These are phyloP conservation scores for Nesogale talazaci DNA, from an alignment of 2,113 vertebrate species.

Conservation along the genomic window DNA sequence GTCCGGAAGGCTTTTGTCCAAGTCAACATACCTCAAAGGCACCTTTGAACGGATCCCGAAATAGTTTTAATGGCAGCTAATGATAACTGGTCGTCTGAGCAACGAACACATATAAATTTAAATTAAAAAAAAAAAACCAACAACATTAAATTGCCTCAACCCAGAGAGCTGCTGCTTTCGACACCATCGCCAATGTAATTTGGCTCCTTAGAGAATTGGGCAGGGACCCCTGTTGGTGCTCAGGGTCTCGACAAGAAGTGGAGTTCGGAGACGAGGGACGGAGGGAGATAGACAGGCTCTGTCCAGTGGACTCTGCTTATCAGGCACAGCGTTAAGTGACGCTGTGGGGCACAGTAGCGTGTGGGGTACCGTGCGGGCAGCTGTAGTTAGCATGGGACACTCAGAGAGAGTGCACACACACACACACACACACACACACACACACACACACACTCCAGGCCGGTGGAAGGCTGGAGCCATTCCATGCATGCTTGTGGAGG, in stretches of 20 bases:
- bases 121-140: no score
- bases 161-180: not conserved
- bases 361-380: not conserved
- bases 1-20: not conserved
- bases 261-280: not conserved
- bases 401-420: not conserved
- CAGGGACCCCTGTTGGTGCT: not conserved
- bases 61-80: slow-evolving; percentile 69
- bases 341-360: not conserved
- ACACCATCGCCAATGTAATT: not conserved
- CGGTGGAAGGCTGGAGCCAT: slow-evolving; percentile 2
- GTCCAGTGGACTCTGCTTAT: no score
- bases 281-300: not conserved
- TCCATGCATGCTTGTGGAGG: slow-evolving; percentile 52
- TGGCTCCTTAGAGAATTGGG: not conserved
- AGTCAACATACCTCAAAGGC: slow-evolving; percentile 65
- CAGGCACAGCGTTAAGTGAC: not conserved
- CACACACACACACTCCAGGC: no score
- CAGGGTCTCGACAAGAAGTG: not conserved
- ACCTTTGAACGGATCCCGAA: slow-evolving; percentile 66
- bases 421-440: no score
- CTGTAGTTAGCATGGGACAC: not conserved
- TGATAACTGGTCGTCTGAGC: slow-evolving; percentile 53
- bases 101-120: slow-evolving; percentile 6
- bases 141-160: not conserved